Evolutionary conservation across 2,888 invertebrate species (phyloP), one percentile per base, ranked within the genome.

Genomic region (Bombylius major): DNA sequence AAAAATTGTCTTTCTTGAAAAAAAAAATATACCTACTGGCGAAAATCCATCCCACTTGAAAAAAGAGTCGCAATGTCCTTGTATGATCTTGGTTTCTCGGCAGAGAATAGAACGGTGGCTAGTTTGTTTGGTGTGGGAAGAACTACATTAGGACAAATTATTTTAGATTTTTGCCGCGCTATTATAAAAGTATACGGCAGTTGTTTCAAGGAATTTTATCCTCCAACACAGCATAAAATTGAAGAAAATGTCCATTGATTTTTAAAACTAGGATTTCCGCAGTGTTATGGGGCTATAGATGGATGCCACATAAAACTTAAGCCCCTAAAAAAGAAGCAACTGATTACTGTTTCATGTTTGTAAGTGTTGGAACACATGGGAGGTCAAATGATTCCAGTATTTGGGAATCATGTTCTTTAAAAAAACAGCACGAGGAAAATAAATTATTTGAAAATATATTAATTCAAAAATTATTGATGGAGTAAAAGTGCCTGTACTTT

Each of bases 301-400:
- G 53, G 50, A 14, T 53, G 54, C 31, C 54, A 56, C 14, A 56
- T 56, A 6, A 51, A 59, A 50, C 14, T 56, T 12, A 47, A 36
- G 6, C 56, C 56, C n/a, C 34, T 11, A 39, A n/a, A 32, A 9
- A 34, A 4, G 54, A 56, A 5, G 31, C 56, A 33, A 49, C 39
- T 2, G 58, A 58, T 39, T 58, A 58, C 33, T 48, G 51, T 42
- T 58, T 58, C 39, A 47, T 50, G 12, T 58, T 54, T 51, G 50
- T 58, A 39, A 58, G 54, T 48, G 42, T 56, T 39, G 54, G 58
- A 3, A 45, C 34, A 14, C 54, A 49, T 8, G 56, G 58, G 4
- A 14, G 52, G 32, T 53, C 45, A 5, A 58, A 53, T n/a, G 55
- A 56, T 47, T 58, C 54, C 5, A 32, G 12, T n/a, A 52, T 58